Conservation (phyloP, 1,140 invertebrate genomes). For the Calliphora vicina region DNA sequence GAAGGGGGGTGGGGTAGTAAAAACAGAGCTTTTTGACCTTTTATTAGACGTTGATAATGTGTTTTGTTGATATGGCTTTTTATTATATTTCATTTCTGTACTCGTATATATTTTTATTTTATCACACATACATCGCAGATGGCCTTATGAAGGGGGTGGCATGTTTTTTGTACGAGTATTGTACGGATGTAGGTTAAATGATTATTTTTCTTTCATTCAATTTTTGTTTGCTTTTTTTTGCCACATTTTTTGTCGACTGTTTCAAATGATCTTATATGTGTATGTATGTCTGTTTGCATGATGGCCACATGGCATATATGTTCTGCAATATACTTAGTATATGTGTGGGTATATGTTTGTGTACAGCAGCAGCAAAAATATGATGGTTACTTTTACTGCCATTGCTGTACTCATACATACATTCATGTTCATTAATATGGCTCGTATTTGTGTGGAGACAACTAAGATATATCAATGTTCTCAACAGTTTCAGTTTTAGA, state of each 20-base stretch:
- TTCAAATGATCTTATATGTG: too few relatives aligned
- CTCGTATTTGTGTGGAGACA: too few relatives aligned
- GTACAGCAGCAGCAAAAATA: background rate
- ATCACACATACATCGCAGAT: background rate
- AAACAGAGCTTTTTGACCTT: background rate
- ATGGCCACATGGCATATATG: background rate
- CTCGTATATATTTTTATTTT: background rate
- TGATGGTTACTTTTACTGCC: background rate
- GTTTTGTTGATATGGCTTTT: background rate
- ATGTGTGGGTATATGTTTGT: background rate
- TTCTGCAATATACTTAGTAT: too few relatives aligned
- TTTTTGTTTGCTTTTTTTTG: background rate
- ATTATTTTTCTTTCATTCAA: background rate
- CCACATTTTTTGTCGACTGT: background rate
- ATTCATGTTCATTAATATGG: background rate
- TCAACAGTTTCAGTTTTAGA: too few relatives aligned
- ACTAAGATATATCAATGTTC: too few relatives aligned
- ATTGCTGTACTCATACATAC: background rate
- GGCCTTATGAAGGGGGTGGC: background rate
- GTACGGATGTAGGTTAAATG: background rate
- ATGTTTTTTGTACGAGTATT: background rate
- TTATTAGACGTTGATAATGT: background rate
- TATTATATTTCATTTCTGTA: background rate
- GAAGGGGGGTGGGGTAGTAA: background rate
- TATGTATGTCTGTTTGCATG: background rate